Conservation (phyloP, 2,797 vertebrate genomes). For the Pangasius djambal region DNA sequence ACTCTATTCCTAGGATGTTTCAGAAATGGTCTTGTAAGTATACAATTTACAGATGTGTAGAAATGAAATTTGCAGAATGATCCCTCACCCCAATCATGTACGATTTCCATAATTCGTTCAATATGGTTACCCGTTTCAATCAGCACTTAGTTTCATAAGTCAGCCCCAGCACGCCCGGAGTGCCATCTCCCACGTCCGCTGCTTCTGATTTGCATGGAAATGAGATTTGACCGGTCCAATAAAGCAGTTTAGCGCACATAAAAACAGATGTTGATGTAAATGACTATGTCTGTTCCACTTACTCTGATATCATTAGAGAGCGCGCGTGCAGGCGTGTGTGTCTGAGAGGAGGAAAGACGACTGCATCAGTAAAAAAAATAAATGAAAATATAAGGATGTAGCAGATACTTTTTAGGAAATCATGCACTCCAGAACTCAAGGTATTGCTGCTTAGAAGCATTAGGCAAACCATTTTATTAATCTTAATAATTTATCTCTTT, state of each 20-base stretch:
- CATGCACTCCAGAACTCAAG: constrained; percentile 3
- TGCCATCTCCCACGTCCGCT: constrained; percentile 41
- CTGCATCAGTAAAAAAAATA: background rate
- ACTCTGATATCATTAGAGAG: constrained; percentile 55
- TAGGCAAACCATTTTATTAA: background rate
- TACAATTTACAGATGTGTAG: constrained; percentile 18
- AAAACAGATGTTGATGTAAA: constrained; percentile 61
- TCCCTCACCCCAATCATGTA: constrained; percentile 21
- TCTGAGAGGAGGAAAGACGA: background rate
- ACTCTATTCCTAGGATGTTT: background rate
- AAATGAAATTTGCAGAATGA: constrained; percentile 45
- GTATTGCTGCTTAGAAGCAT: background rate
- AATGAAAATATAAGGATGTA: background rate
- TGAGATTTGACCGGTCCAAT: constrained; percentile 57
- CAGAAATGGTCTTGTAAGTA: constrained; percentile 9
- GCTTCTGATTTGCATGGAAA: constrained; percentile 59
- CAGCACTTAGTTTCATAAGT: constrained; percentile 45
- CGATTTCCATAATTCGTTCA: constrained; percentile 40
- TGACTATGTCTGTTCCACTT: constrained; percentile 59
- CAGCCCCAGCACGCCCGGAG: constrained; percentile 33
- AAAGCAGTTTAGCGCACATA: constrained; percentile 47
- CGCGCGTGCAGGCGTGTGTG: constrained; percentile 14
- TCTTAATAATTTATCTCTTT: constrained; percentile 8
- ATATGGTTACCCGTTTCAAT: constrained; percentile 41
- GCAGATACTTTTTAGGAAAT: constrained; percentile 9